phyloP scores from a whole-genome alignment of 2,888 invertebrate genomes.

The Rotaria sp. region DNA sequence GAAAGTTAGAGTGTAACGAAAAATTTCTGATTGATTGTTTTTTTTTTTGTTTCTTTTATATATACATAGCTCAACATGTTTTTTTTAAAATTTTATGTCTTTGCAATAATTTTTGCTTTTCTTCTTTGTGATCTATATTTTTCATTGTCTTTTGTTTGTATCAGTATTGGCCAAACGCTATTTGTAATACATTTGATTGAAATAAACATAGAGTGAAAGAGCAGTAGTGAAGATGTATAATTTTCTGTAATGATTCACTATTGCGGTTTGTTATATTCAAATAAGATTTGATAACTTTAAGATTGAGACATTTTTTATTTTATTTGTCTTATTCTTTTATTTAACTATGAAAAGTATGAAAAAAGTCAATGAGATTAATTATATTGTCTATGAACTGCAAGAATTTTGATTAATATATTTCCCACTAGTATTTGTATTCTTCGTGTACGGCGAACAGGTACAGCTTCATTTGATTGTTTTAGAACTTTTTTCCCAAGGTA shows the following conservation, averaged over 20 bases:
- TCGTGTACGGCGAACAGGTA: no score
- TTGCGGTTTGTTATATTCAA: neutral
- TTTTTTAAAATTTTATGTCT: neutral
- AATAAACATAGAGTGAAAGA: neutral
- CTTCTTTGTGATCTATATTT: neutral
- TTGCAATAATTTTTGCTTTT: neutral
- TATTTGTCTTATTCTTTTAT: no score
- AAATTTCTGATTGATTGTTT: neutral
- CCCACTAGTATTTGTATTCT: neutral
- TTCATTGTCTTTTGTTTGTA: neutral
- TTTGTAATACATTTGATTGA: neutral
- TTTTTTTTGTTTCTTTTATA: neutral
- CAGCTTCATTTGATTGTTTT: no score
- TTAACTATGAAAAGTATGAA: no score
- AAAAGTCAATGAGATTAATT: no score
- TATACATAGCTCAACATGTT: neutral
- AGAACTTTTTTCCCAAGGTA: no score
- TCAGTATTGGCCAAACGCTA: neutral
- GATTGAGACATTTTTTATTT: no score
- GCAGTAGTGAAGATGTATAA: neutral
- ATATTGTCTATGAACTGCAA: no score
- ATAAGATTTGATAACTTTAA: no score
- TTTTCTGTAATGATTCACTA: neutral
- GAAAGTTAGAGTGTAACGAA: neutral
- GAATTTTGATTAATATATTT: neutral